Evolutionary conservation across 1,140 invertebrate genomes (phyloP).

Genomic region (Hypothenemus hampei): DNA sequence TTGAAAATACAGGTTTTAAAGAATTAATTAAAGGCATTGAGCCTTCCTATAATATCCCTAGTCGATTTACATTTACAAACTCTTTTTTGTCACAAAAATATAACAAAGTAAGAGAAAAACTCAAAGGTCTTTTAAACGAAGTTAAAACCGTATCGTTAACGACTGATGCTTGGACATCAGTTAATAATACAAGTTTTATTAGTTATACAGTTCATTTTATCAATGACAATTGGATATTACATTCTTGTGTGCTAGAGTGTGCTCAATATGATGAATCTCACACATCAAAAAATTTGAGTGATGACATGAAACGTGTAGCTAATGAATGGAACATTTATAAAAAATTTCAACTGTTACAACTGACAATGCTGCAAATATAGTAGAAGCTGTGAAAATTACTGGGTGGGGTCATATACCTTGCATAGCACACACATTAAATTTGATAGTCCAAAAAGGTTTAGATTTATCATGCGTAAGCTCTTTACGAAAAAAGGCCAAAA

Average conservation of each 20-base stretch:
- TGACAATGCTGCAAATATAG: constrained; percentile 39
- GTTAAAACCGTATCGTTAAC: background rate
- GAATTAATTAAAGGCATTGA: background rate
- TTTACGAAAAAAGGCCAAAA: constrained; percentile 29
- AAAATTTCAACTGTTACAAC: constrained; percentile 23
- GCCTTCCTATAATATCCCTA: constrained; percentile 3
- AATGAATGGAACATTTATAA: background rate
- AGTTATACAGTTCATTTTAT: constrained; percentile 4
- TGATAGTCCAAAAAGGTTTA: constrained; percentile 31
- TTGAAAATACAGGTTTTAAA: constrained; percentile 6
- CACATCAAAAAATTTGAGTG: background rate
- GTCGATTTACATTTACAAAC: background rate
- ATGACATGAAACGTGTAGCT: background rate
- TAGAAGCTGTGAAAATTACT: constrained; percentile 29
- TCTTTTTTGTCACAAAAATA: background rate
- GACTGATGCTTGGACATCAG: constrained; percentile 6
- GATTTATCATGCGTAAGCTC: constrained; percentile 13
- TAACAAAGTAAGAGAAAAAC: background rate
- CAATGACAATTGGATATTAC: background rate
- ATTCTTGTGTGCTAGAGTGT: background rate
- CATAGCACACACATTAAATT: constrained; percentile 39
- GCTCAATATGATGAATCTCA: background rate
- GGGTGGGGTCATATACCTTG: constrained; percentile 34
- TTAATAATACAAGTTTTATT: constrained; percentile 2
- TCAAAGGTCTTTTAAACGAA: background rate